phyloP scores from a whole-genome alignment of 2,888 invertebrate species.

The Aethes cnicana region DNA sequence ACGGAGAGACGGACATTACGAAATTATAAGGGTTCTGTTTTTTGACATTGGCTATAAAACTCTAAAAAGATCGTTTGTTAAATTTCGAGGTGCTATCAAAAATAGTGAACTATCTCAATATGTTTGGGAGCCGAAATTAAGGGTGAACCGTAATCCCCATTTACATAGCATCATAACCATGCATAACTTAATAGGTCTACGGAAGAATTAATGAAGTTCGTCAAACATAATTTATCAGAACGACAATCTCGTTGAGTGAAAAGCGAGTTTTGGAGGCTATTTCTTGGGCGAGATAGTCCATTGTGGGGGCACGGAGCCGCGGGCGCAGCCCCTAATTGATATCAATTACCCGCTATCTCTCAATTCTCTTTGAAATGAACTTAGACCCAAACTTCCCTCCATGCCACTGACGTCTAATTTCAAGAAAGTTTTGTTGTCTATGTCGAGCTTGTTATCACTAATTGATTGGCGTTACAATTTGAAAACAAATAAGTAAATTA shows the following conservation, averaged over 20 bases:
- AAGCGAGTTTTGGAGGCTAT: slow-evolving; percentile 48
- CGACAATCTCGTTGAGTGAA: slow-evolving; percentile 51
- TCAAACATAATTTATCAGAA: slow-evolving; percentile 55
- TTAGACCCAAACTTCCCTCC: slow-evolving; percentile 49
- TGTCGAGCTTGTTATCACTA: slow-evolving; percentile 35
- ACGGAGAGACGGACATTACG: too few relatives aligned
- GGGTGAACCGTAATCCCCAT: slow-evolving; percentile 33
- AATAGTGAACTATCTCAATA: neutral
- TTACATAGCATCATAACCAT: slow-evolving; percentile 42
- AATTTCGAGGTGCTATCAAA: neutral
- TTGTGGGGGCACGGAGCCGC: slow-evolving; percentile 55
- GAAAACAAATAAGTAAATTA: too few relatives aligned
- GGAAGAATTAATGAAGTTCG: slow-evolving; percentile 41
- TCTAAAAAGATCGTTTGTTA: neutral
- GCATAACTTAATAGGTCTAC: slow-evolving; percentile 43
- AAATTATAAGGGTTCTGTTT: too few relatives aligned
- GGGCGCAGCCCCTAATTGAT: slow-evolving; percentile 64
- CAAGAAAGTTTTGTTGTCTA: slow-evolving; percentile 43
- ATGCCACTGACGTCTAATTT: slow-evolving; percentile 45
- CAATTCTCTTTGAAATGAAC: slow-evolving; percentile 57
- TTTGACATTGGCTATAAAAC: too few relatives aligned
- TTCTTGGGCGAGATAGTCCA: slow-evolving; percentile 54
- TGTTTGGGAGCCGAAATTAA: slow-evolving; percentile 2
- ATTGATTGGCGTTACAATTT: neutral
- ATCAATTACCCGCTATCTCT: slow-evolving; percentile 67